Conservation (phyloP, 1,140 invertebrate species). For the Schlechtendalia chinensis region DNA sequence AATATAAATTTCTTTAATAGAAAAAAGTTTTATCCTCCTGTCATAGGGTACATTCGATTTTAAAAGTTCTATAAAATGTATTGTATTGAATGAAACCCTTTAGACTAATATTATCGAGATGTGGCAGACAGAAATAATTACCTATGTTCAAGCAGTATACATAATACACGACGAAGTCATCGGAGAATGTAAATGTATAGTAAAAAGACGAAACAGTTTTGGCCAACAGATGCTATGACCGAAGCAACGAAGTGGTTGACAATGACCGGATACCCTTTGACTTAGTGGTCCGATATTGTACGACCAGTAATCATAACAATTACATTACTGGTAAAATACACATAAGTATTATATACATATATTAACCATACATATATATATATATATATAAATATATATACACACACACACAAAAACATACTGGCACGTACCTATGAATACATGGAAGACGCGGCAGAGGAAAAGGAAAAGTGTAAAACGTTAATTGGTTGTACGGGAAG, state of each 20-base stretch:
- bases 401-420: not conserved
- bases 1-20: too few relatives aligned
- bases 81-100: too few relatives aligned
- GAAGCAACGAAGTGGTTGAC: not conserved
- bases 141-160: not conserved
- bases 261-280: not conserved
- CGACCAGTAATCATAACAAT: not conserved
- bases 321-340: not conserved
- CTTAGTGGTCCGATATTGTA: not conserved
- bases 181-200: not conserved
- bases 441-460: not conserved
- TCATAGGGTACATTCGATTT: too few relatives aligned
- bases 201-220: not conserved
- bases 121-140: not conserved
- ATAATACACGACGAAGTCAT: not conserved
- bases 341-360: not conserved
- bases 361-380: not conserved
- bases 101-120: too few relatives aligned
- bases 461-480: slow-evolving; percentile 12
- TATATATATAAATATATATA: not conserved
- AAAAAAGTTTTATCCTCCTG: too few relatives aligned
- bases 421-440: not conserved
- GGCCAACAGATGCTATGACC: not conserved
- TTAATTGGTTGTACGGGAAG: slow-evolving; percentile 1
- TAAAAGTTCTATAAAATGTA: too few relatives aligned